Evolutionary conservation across 2,797 vertebrate species (phyloP).

Genomic region (Neopelma chrysocephalum): DNA sequence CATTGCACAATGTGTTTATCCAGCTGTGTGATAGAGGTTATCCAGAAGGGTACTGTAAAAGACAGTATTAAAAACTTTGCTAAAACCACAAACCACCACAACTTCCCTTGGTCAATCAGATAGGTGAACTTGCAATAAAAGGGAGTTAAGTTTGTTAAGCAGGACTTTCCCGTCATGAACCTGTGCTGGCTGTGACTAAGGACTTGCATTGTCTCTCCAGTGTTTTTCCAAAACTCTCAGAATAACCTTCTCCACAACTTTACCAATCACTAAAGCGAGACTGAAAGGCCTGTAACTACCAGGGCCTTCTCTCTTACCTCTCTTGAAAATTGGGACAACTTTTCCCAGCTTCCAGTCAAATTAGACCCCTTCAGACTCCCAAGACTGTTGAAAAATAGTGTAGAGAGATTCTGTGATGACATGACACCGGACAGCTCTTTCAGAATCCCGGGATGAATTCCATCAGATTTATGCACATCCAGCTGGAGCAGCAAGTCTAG

Average conservation of each 20-base stretch:
- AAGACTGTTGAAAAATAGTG: background rate
- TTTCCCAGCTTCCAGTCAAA: background rate
- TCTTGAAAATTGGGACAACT: background rate
- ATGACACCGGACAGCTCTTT: background rate
- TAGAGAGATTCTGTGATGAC: background rate
- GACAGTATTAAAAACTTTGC: background rate
- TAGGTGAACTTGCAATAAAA: background rate
- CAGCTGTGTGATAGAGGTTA: background rate
- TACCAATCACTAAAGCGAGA: background rate
- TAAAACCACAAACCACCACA: background rate
- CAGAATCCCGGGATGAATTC: background rate
- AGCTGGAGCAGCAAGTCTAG: background rate
- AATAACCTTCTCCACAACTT: background rate
- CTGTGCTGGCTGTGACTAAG: background rate
- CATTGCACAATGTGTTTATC: background rate
- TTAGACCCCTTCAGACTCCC: background rate
- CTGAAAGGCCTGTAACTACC: background rate
- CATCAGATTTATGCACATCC: background rate
- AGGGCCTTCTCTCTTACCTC: background rate
- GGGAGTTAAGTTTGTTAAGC: background rate
- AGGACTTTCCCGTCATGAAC: background rate
- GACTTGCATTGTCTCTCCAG: background rate
- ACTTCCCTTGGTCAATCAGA: background rate
- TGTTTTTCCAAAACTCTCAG: background rate
- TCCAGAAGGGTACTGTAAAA: background rate